These are phyloP conservation scores for Amblyteles armatorius DNA, from an alignment of 2,888 invertebrate genomes.

Conservation along the genomic window DNA sequence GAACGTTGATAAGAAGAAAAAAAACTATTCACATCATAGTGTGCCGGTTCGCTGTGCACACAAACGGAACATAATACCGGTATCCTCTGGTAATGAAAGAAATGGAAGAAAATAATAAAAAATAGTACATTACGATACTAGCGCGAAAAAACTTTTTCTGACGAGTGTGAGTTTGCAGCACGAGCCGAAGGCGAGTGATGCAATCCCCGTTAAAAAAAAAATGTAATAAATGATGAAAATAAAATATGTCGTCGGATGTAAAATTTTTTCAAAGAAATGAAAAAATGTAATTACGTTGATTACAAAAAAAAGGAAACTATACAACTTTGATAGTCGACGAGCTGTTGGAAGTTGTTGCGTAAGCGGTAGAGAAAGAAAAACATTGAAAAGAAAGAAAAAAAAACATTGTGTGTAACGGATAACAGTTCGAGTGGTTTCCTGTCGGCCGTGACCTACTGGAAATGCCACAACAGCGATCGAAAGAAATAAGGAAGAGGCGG, in stretches of 20 bases:
- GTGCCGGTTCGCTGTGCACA: not conserved
- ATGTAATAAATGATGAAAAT: too few species aligned
- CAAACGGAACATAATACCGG: not conserved
- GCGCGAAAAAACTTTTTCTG: too few species aligned
- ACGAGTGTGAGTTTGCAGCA: too few species aligned
- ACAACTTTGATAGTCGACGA: not conserved
- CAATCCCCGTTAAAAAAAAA: too few species aligned
- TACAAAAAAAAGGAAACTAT: not conserved
- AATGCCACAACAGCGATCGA: not conserved
- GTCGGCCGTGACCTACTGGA: conserved; percentile 44
- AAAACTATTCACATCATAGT: not conserved
- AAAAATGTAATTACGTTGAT: not conserved
- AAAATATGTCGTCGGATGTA: too few species aligned
- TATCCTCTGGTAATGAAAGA: not conserved
- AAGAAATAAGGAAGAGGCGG: conserved; percentile 25
- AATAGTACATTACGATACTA: not conserved
- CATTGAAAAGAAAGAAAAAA: not conserved
- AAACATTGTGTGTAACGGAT: conserved; percentile 9
- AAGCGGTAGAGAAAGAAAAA: not conserved
- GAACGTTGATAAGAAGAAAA: not conserved
- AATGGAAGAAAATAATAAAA: not conserved
- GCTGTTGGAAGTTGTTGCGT: not conserved
- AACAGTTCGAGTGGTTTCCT: conserved; percentile 39
- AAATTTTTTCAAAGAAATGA: not conserved
- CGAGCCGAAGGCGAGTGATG: too few species aligned